Evolutionary conservation across 2,888 invertebrate genomes (phyloP).

Genomic region (Cordilura impudica): DNA sequence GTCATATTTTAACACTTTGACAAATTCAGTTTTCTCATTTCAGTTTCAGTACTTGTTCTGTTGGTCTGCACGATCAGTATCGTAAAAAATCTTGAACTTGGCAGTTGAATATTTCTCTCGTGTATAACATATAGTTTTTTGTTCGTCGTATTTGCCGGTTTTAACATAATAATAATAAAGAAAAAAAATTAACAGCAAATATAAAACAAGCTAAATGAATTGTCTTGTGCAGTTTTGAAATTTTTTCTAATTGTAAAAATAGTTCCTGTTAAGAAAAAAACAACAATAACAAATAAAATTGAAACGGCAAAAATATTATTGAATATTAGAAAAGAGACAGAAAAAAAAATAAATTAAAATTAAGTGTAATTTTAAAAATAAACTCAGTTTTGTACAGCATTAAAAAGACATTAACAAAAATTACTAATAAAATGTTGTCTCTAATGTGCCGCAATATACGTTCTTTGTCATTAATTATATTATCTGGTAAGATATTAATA

Average conservation of each 20-base stretch:
- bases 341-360: neutral
- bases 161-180: constrained; percentile 8
- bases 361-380: neutral
- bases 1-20: constrained; percentile 14
- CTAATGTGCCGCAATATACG: neutral
- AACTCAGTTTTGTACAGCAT: neutral
- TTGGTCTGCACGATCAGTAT: constrained; percentile 57
- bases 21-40: constrained; percentile 5
- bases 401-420: neutral
- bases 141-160: constrained; percentile 49
- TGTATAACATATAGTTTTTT: neutral
- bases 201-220: constrained; percentile 4
- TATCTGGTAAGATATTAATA: neutral
- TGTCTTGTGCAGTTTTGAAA: constrained; percentile 26
- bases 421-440: neutral
- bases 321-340: neutral
- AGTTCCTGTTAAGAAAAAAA: constrained; percentile 18
- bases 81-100: constrained; percentile 62
- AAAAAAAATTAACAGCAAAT: neutral
- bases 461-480: neutral
- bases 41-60: constrained; percentile 26
- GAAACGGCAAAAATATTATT: neutral
- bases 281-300: neutral
- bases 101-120: constrained; percentile 37
- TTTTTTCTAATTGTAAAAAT: constrained; percentile 33